Conservation (phyloP, 1,140 invertebrate species). For the Gryon sp. region DNA sequence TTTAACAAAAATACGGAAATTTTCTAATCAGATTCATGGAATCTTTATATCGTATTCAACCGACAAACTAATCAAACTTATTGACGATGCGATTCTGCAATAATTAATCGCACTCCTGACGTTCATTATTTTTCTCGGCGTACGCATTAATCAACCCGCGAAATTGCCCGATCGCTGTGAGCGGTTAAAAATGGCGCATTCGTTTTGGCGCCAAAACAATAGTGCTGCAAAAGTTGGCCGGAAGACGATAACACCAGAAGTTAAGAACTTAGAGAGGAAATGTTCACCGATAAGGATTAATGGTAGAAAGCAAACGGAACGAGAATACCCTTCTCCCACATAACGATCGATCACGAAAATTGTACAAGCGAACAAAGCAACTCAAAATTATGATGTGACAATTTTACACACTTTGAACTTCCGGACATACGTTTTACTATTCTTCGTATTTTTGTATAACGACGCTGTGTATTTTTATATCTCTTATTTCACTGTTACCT, state of each 20-base stretch:
- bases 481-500: not conserved
- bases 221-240: constrained; percentile 43
- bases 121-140: constrained; percentile 38
- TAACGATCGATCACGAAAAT: constrained; percentile 31
- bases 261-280: constrained; percentile 30
- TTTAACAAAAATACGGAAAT: no score
- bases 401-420: constrained; percentile 20
- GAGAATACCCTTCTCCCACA: constrained; percentile 1
- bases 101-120: constrained; percentile 29
- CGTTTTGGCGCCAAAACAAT: constrained; percentile 54
- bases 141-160: constrained; percentile 30
- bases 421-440: constrained; percentile 9
- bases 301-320: not conserved
- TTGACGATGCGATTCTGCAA: constrained; percentile 19
- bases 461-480: constrained; percentile 21
- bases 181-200: constrained; percentile 40
- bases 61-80: constrained; percentile 21
- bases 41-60: not conserved
- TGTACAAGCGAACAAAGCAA: constrained; percentile 9
- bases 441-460: constrained; percentile 12
- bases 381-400: constrained; percentile 28
- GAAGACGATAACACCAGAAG: constrained; percentile 51
- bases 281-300: constrained; percentile 50
- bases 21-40: no score
- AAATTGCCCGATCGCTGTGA: constrained; percentile 36